Evolutionary conservation across 2,113 vertebrate genomes (phyloP), one percentile per base, ranked within the genome.

Genomic region (Oenanthe melanoleuca): DNA sequence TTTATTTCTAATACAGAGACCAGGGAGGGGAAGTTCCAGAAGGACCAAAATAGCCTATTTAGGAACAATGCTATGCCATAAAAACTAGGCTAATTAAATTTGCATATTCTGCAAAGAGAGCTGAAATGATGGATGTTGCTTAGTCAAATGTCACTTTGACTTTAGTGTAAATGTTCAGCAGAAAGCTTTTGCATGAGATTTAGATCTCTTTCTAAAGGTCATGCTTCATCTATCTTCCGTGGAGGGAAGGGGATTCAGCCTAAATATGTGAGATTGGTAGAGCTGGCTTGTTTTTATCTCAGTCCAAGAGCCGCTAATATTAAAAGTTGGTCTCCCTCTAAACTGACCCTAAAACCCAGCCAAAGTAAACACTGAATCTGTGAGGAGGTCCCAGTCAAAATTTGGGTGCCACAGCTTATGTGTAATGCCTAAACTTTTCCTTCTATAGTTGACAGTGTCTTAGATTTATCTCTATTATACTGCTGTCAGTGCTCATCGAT

Each of bases 381-480:
- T 77, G 73, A 93, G 77, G 65, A 89, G 12, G 28, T 74, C 28
- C 61, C 79, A 57, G 60, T 59, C 20, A 88, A 89, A 89, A 86
- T 59, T 56, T 81, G 38, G 50, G 45, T 89, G 63, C 56, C 33
- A 16, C 31, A 13, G 40, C 34, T 89, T 91, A 56, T 53, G 14
- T 45, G 21, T 72, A 87, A 92, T 65, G 14, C 87, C 71, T 93
- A 89, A 91, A 92, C 63, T 92, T 96, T 50, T 82, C 42, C 33
- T 93, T 61, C 74, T 74, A 44, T 44, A 72, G 37, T 45, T 92
- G 87, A 84, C 74, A 87, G 38, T 85, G 44, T 91, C 85, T 94
- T 91, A 95, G 85, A 95, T 97, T 95, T 94, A 91, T 96, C 96
- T 95, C 93, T 95, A 92, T 96, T 97, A 96, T 53, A 47, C 52